Percentiles rank a stretch among this genome's conserved stretches.
Conservation (phyloP, 2,797 vertebrate species). For the Parambassis ranga region DNA sequence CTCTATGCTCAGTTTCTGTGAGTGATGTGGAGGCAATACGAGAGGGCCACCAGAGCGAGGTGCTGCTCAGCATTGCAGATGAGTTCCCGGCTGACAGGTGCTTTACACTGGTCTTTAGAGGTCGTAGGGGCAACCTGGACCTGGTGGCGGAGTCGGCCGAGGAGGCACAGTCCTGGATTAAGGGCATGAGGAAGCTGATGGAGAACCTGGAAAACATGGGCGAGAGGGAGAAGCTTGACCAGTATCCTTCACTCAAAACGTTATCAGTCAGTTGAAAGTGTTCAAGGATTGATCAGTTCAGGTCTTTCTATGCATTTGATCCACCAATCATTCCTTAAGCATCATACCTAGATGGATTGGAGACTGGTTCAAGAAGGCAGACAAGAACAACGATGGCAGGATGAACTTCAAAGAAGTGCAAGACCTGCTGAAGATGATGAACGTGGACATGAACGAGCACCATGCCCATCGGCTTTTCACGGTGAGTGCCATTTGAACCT, state of each 20-base stretch:
- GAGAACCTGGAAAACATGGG: constrained; percentile 91
- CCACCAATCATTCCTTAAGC: constrained; percentile 84
- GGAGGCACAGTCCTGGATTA: constrained; percentile 90
- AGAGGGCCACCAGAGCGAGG: constrained; percentile 91
- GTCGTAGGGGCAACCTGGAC: constrained; percentile 91
- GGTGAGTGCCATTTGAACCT: constrained; percentile 78
- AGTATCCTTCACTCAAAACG: constrained; percentile 84
- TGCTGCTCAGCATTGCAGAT: constrained; percentile 87
- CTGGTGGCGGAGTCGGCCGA: constrained; percentile 86
- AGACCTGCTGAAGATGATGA: constrained; percentile 93
- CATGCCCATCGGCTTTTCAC: constrained; percentile 89
- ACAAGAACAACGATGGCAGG: constrained; percentile 91
- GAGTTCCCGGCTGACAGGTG: constrained; percentile 88
- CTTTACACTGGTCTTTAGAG: constrained; percentile 93
- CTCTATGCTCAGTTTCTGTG: constrained; percentile 84
- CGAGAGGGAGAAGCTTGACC: constrained; percentile 89
- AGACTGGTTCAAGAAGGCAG: constrained; percentile 95
- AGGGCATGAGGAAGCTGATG: constrained; percentile 87
- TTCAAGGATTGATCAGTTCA: no score
- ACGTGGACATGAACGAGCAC: constrained; percentile 92
- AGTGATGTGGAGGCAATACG: constrained; percentile 90
- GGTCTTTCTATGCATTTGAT: no score
- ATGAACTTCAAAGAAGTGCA: constrained; percentile 93
- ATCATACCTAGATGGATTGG: constrained; percentile 86
- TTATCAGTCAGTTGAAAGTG: neutral